phyloP scores from a whole-genome alignment of 2,888 invertebrate species.

The Petrolisthes cinctipes region DNA sequence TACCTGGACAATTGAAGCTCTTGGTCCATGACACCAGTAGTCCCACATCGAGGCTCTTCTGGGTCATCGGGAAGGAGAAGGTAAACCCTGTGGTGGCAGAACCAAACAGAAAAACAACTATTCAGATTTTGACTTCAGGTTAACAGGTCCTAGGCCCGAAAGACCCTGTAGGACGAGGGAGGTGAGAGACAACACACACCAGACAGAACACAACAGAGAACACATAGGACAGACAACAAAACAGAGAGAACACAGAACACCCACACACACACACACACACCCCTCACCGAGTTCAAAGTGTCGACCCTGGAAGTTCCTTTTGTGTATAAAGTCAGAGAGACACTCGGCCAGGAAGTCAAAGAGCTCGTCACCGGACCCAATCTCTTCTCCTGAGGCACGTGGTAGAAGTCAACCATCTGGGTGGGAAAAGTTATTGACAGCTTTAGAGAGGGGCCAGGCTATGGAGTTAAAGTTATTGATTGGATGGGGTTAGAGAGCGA shows the following conservation, averaged over 20 bases:
- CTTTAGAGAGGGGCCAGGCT: no score
- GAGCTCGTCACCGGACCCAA: conserved; percentile 77
- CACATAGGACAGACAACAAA: no score
- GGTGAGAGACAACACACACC: no score
- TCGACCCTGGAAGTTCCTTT: conserved; percentile 71
- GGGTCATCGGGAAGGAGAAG: conserved; percentile 86
- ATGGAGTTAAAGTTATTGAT: no score
- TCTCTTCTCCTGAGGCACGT: conserved; percentile 74
- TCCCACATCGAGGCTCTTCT: conserved; percentile 80
- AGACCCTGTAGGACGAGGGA: no score
- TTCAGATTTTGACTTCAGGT: no score
- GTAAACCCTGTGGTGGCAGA: conserved; percentile 78
- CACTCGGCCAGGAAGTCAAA: conserved; percentile 84
- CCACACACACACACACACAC: background rate
- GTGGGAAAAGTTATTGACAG: background rate
- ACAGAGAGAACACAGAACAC: no score
- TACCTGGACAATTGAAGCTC: conserved; percentile 82
- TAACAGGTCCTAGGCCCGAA: no score
- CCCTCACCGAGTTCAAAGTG: conserved; percentile 38
- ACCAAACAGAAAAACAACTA: no score
- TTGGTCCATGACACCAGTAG: conserved; percentile 87
- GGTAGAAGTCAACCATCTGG: conserved; percentile 74
- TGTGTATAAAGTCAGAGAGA: conserved; percentile 78
- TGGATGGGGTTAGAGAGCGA: background rate
- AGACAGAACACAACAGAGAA: no score